Evolutionary conservation across 2,888 invertebrate genomes (phyloP), one percentile per base, ranked within the genome.

Genomic region (Notodonta ziczac): DNA sequence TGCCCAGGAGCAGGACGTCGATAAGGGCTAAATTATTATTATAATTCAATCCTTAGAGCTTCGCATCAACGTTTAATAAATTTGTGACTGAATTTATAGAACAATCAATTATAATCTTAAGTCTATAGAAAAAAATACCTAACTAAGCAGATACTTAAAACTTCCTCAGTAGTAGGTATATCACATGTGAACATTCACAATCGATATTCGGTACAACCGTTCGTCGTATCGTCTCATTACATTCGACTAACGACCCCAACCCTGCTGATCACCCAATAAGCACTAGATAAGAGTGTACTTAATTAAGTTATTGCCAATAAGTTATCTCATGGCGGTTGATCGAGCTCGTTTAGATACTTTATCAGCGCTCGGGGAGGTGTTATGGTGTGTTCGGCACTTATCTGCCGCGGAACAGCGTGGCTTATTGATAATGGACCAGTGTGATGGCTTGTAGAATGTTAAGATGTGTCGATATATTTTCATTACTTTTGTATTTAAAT

Each of bases 321-420:
- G 57, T 74, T 70, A 74, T 75, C 70, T 73, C 61, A 66, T 70
- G 67, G 68, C 75, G 68, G 67, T 58, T 61, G 67, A 74, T 74
- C 70, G 69, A 66, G 69, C 59, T 64, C 69, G 68, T 73, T 70
- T 65, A 70, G 74, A 75, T 74, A 66, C 60, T 65, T 58, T 69
- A 70, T 69, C 73, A 55, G 56, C 44, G 35, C 42, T 59, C 64
- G 60, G 64, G 46, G 69, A 67, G 66, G 70, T 67, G 73, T 72
- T 63, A 67, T 63, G 67, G 56, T 60, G 57, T 53, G 51, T 66
- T 68, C 58, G 52, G 57, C 58, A 62, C 63, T 60, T 73, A 73
- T 66, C 64, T 62, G 57, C 39, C 60, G 52, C 40, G 53, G 55
- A 57, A 61, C 12, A n/a, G 54, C 39, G 39, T n/a, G 14, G n/a